These are phyloP conservation scores for Leuctra nigra DNA, from an alignment of 2,888 invertebrate species.

Conservation along the genomic window DNA sequence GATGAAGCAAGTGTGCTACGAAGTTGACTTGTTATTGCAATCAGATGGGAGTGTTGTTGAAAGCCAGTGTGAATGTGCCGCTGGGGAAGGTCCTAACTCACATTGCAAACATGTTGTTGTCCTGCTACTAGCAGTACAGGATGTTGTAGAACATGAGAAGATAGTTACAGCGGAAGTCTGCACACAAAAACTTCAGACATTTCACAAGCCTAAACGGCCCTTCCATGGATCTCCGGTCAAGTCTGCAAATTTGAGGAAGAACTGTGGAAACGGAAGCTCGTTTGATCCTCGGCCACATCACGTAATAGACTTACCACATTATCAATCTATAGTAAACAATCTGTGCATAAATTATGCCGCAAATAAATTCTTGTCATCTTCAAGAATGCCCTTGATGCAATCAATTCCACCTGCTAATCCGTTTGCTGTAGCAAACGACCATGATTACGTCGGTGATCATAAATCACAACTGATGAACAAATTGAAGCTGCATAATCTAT, in stretches of 20 bases:
- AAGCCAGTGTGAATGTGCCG: constrained; percentile 27
- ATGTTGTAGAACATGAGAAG: constrained; percentile 20
- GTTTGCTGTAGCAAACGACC: constrained; percentile 20
- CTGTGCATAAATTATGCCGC: constrained; percentile 14
- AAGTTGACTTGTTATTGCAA: constrained; percentile 14
- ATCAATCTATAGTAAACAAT: constrained; percentile 5
- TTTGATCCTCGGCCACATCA: background rate
- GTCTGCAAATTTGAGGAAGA: background rate
- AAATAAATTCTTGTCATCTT: too few relatives aligned
- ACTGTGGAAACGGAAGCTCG: too few relatives aligned
- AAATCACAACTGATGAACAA: background rate
- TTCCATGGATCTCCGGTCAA: constrained; percentile 24
- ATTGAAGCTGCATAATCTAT: background rate
- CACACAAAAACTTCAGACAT: constrained; percentile 26
- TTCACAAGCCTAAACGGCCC: constrained; percentile 25
- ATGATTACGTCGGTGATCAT: constrained; percentile 1
- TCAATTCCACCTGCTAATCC: constrained; percentile 17
- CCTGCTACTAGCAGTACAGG: constrained; percentile 22
- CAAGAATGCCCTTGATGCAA: constrained; percentile 23
- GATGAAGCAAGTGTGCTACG: constrained; percentile 26
- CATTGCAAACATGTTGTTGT: constrained; percentile 27
- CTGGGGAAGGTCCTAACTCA: constrained; percentile 23
- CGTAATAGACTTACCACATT: background rate
- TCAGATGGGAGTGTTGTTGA: constrained; percentile 16
- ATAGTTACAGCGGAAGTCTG: constrained; percentile 22